These are phyloP conservation scores for Galaxias olidus DNA, from an alignment of 2,797 vertebrate species.

Conservation along the genomic window DNA sequence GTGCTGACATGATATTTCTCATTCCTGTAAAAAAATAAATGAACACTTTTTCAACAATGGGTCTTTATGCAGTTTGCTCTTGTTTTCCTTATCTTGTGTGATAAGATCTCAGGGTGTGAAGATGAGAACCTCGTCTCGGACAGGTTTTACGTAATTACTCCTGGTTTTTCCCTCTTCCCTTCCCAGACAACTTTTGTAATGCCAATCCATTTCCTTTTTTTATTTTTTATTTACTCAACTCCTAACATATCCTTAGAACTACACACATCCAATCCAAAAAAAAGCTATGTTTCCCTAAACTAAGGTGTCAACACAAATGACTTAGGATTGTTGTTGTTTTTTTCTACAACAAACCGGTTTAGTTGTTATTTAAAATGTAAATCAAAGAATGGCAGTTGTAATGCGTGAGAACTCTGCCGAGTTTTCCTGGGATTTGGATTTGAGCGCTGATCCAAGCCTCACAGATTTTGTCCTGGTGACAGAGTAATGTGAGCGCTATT, in stretches of 20 bases:
- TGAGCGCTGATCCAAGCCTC: slow-evolving; percentile 31
- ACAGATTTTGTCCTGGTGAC: slow-evolving; percentile 25
- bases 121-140: slow-evolving; percentile 42
- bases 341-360: slow-evolving; percentile 13
- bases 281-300: slow-evolving; percentile 20
- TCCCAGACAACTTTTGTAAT: slow-evolving; percentile 30
- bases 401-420: neutral
- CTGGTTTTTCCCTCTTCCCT: slow-evolving; percentile 53
- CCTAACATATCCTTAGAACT: too few relatives aligned
- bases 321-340: too few relatives aligned
- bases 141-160: slow-evolving; percentile 51
- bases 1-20: too few relatives aligned
- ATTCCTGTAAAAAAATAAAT: too few relatives aligned
- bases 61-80: too few relatives aligned
- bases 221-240: slow-evolving; percentile 21
- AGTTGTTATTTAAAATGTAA: slow-evolving; percentile 18
- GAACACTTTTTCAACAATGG: neutral
- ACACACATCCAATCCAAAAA: neutral
- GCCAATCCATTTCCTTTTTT: slow-evolving; percentile 41
- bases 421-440: slow-evolving; percentile 19
- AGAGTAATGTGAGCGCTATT: slow-evolving; percentile 41
- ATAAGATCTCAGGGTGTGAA: slow-evolving; percentile 49
- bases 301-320: neutral
- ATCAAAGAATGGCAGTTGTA: slow-evolving; percentile 1
- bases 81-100: slow-evolving; percentile 33